Evolutionary conservation across 2,888 invertebrate genomes (phyloP).

Genomic region (Quadroppia sp.): DNA sequence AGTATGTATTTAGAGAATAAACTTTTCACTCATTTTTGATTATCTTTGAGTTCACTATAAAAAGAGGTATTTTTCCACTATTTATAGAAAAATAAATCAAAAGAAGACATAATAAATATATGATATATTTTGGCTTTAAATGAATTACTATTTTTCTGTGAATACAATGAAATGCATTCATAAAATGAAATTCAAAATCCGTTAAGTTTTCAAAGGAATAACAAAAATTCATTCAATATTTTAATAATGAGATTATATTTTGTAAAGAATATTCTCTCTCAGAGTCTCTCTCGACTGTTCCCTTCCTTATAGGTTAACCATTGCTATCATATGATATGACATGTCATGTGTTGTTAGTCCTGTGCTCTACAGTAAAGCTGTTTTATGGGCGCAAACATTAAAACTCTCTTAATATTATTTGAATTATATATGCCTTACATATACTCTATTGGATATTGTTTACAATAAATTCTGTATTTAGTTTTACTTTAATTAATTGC

Average conservation of each 20-base stretch:
- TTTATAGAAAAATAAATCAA: no score
- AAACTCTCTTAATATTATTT: not conserved
- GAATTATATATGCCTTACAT: no score
- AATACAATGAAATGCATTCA: no score
- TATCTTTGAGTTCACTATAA: no score
- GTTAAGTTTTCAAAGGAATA: not conserved
- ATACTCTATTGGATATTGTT: not conserved
- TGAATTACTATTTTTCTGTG: no score
- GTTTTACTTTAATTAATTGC: constrained; percentile 36
- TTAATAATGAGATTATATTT: not conserved
- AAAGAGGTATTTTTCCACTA: no score
- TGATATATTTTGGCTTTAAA: no score
- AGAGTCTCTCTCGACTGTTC: not conserved
- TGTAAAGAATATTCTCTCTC: not conserved
- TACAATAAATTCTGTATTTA: not conserved
- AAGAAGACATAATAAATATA: no score
- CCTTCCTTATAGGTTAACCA: no score
- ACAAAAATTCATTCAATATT: not conserved
- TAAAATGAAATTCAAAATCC: no score
- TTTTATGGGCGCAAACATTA: not conserved
- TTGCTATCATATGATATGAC: not conserved
- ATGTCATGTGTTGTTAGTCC: not conserved
- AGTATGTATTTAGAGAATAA: no score
- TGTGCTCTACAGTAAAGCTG: constrained; percentile 3
- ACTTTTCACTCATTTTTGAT: no score